A percentile compares a stretch with the other conserved stretches of the same genome.
Conservation (phyloP, 2,797 vertebrate species). For the Ataeniobius toweri region DNA sequence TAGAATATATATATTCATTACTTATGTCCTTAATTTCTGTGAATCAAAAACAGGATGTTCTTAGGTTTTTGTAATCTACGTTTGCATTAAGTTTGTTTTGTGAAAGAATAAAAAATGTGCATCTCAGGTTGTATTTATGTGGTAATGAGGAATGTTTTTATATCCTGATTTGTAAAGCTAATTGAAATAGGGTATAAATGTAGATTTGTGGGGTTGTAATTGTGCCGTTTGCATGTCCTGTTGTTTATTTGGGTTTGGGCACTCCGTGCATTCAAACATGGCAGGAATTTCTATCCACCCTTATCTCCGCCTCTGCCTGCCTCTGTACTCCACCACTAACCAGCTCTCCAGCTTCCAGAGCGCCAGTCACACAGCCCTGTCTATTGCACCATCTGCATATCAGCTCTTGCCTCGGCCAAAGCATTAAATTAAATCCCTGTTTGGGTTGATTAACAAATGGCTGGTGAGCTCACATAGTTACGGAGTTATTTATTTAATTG, state of each 20-base stretch:
- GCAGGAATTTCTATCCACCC: constrained; percentile 55
- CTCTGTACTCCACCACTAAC: constrained; percentile 46
- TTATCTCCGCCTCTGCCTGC: constrained; percentile 46
- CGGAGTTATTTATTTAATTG: constrained; percentile 70
- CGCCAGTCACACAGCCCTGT: constrained; percentile 80
- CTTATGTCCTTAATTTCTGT: neutral
- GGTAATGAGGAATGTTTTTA: neutral
- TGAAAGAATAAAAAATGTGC: neutral
- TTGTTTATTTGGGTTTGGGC: constrained; percentile 44
- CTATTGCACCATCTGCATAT: constrained; percentile 85
- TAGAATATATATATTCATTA: neutral
- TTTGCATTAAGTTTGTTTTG: neutral
- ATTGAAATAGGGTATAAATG: neutral
- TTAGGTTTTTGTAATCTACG: neutral
- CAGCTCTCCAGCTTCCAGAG: constrained; percentile 73
- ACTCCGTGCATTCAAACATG: constrained; percentile 80
- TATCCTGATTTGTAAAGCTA: neutral
- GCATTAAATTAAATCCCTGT: constrained; percentile 87
- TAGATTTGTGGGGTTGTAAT: constrained; percentile 5
- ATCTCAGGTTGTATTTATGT: neutral
- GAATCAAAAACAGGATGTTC: neutral
- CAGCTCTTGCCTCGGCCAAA: constrained; percentile 80
- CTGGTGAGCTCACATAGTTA: constrained; percentile 80
- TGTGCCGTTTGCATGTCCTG: constrained; percentile 23
- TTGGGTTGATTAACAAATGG: constrained; percentile 88